Percentiles rank a stretch among this genome's conserved stretches.
Evolutionary conservation across 2,888 invertebrate species (phyloP).

Genomic region (Drosophila melanosoma): DNA sequence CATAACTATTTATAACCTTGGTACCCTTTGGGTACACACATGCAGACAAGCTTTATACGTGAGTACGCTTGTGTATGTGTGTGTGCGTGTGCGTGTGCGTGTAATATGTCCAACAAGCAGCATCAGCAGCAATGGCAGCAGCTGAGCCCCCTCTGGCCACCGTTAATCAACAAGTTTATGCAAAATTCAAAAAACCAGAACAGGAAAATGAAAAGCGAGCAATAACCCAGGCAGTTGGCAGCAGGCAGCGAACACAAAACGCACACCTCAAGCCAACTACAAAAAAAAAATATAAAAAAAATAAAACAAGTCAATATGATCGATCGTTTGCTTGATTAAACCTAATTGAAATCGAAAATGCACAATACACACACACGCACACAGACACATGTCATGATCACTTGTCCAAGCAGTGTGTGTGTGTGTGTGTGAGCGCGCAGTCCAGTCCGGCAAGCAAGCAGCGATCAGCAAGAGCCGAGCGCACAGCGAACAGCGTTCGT

Average conservation of each 20-base stretch:
- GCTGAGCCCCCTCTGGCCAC: constrained; percentile 69
- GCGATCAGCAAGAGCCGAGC: constrained; percentile 18
- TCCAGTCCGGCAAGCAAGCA: constrained; percentile 66
- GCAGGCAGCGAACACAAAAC: constrained; percentile 50
- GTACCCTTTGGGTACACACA: constrained; percentile 45
- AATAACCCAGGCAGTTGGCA: constrained; percentile 68
- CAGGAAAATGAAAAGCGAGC: constrained; percentile 79
- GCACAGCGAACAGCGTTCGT: constrained; percentile 16
- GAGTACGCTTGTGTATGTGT: neutral
- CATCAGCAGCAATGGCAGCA: constrained; percentile 55
- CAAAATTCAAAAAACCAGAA: constrained; percentile 75
- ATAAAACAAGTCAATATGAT: constrained; percentile 79
- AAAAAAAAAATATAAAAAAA: constrained; percentile 12
- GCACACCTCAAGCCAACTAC: constrained; percentile 73
- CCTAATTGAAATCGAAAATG: constrained; percentile 81
- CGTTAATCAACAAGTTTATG: constrained; percentile 80
- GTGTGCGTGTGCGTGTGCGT: constrained; percentile 18
- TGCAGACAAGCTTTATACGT: neutral
- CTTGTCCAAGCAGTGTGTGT: constrained; percentile 55
- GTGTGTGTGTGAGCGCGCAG: constrained; percentile 31
- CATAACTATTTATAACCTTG: constrained; percentile 39
- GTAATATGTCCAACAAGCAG: constrained; percentile 50
- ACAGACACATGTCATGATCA: constrained; percentile 65
- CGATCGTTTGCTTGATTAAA: constrained; percentile 81
- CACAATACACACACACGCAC: constrained; percentile 51